Evolutionary conservation across 2,888 invertebrate genomes (phyloP).

Genomic region (Phorcus lineatus): DNA sequence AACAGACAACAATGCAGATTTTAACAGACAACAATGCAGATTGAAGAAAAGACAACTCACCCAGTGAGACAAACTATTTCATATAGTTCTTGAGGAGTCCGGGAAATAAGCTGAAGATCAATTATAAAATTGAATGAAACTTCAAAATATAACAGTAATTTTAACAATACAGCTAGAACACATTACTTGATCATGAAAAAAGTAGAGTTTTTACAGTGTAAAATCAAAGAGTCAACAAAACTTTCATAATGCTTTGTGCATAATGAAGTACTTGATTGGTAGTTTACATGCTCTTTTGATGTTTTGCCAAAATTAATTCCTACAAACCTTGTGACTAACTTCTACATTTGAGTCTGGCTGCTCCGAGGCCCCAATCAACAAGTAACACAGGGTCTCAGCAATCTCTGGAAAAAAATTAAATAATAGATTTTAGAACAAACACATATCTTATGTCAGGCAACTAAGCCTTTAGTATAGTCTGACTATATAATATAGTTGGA

Average conservation of each 20-base stretch:
- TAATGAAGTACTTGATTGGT: too few species aligned
- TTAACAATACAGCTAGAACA: too few species aligned
- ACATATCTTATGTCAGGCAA: too few species aligned
- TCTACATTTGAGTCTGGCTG: constrained; percentile 70
- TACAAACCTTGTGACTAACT: constrained; percentile 44
- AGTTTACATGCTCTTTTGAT: too few species aligned
- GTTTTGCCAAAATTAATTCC: too few species aligned
- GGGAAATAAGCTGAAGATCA: constrained; percentile 83
- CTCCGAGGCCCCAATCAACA: constrained; percentile 88
- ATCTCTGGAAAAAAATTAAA: constrained; percentile 80
- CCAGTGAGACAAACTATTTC: constrained; percentile 98
- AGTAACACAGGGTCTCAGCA: constrained; percentile 93
- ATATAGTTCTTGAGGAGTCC: constrained; percentile 96
- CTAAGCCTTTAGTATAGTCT: too few species aligned
- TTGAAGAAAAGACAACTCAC: constrained; percentile 60
- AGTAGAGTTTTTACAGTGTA: too few species aligned
- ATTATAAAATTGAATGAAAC: constrained; percentile 14
- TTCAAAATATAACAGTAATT: not conserved
- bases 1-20: too few species aligned
- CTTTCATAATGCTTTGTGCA: too few species aligned
- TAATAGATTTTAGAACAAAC: too few species aligned
- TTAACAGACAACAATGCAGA: not conserved
- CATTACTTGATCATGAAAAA: too few species aligned
- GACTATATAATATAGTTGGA: too few species aligned
- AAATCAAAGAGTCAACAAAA: not conserved